These are phyloP conservation scores for Drosophila ercepeae DNA, from an alignment of 1,140 invertebrate genomes.

Conservation along the genomic window DNA sequence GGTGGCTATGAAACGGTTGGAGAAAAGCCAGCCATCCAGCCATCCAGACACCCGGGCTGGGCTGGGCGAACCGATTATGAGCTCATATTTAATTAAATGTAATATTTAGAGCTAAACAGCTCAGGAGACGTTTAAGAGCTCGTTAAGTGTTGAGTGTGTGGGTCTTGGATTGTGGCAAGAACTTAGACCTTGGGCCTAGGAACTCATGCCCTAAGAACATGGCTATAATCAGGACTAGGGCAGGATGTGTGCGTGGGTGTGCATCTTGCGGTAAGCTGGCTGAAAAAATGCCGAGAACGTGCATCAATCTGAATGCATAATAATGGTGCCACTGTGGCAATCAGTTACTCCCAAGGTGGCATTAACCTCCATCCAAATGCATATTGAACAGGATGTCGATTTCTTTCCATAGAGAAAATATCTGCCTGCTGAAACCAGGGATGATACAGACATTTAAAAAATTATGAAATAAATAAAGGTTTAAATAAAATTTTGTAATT, in stretches of 20 bases:
- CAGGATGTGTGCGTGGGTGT: conserved; percentile 23
- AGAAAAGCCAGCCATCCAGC: conserved; percentile 6
- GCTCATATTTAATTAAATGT: conserved; percentile 68
- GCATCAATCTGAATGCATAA: conserved; percentile 76
- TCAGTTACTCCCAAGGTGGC: conserved; percentile 57
- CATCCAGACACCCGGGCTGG: background rate
- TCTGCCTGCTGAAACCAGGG: conserved; percentile 7
- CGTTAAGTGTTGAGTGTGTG: conserved; percentile 55
- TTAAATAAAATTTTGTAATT: too few species aligned
- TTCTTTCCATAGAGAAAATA: conserved; percentile 18
- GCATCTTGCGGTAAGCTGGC: conserved; percentile 33
- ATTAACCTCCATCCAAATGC: conserved; percentile 52
- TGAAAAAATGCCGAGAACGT: conserved; percentile 52
- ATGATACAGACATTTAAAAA: background rate
- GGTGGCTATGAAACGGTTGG: conserved; percentile 45
- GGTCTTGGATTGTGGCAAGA: conserved; percentile 13
- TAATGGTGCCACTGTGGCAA: conserved; percentile 59
- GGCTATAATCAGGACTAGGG: conserved; percentile 41
- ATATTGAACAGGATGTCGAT: conserved; percentile 69
- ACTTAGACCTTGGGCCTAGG: conserved; percentile 4
- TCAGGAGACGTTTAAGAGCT: conserved; percentile 62
- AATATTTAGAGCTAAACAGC: conserved; percentile 40
- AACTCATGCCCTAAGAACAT: conserved; percentile 13
- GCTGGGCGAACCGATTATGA: conserved; percentile 50
- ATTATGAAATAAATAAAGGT: too few species aligned